Percentiles rank a stretch among this genome's conserved stretches.
These are phyloP conservation scores for Misgurnus mizolepis DNA, from an alignment of 2,113 vertebrate genomes.

Conservation along the genomic window DNA sequence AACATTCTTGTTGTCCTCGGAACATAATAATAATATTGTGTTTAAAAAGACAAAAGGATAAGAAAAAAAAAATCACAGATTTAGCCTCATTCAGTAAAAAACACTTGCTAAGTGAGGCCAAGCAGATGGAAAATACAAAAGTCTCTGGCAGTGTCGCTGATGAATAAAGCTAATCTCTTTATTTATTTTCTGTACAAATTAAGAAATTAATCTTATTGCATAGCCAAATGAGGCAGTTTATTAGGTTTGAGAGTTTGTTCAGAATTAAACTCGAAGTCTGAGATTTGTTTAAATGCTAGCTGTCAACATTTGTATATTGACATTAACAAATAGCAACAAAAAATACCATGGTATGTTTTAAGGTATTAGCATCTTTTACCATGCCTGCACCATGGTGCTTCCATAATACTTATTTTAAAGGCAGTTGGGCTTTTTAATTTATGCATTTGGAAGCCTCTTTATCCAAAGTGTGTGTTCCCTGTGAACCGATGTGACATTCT, in stretches of 20 bases:
- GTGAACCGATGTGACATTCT: no score
- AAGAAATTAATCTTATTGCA: constrained; percentile 33
- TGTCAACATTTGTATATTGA: not conserved
- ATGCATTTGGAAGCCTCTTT: no score
- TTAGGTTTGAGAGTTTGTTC: constrained; percentile 26
- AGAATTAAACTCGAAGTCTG: constrained; percentile 22
- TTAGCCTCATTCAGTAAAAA: constrained; percentile 12
- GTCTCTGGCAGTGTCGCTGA: not conserved
- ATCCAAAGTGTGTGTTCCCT: no score
- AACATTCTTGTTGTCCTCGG: not conserved
- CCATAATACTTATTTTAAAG: no score
- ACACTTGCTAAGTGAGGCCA: not conserved
- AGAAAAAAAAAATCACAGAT: constrained; percentile 12
- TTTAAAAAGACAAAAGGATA: constrained; percentile 35
- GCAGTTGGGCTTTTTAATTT: no score
- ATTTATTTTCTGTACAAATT: constrained; percentile 24
- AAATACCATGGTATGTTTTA: not conserved
- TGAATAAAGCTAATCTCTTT: constrained; percentile 24
- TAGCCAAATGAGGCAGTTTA: constrained; percentile 39
- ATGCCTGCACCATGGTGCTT: no score
- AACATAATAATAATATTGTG: not conserved
- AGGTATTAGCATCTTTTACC: no score
- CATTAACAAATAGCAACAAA: no score
- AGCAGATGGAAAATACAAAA: not conserved
- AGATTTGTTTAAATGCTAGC: not conserved